phyloP scores from a whole-genome alignment of 2,888 invertebrate species.

The Lampropteryx suffumata region DNA sequence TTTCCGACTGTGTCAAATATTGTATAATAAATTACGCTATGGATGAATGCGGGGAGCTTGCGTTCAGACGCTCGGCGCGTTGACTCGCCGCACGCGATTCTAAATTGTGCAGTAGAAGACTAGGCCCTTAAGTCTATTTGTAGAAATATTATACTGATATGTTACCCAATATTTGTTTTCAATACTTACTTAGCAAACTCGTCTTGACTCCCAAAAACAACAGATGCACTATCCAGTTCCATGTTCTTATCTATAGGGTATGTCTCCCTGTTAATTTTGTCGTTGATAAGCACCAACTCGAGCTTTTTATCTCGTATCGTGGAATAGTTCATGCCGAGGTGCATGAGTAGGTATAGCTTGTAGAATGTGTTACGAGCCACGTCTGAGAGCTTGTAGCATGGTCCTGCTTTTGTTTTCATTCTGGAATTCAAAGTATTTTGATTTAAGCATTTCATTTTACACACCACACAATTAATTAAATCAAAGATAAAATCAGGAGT shows the following conservation, averaged over 20 bases:
- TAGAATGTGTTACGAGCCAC: slow-evolving; percentile 52
- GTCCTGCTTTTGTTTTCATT: slow-evolving; percentile 53
- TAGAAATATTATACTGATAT: too few species aligned
- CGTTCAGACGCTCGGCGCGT: too few species aligned
- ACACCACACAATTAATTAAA: too few species aligned
- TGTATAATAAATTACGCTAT: too few species aligned
- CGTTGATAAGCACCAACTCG: slow-evolving; percentile 61
- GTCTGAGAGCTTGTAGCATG: slow-evolving; percentile 64
- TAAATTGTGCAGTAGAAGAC: too few species aligned
- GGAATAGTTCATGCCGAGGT: slow-evolving; percentile 65
- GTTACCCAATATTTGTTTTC: too few species aligned
- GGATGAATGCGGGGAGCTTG: too few species aligned
- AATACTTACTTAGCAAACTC: slow-evolving; percentile 65
- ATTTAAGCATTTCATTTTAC: too few species aligned
- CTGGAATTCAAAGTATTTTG: slow-evolving; percentile 47
- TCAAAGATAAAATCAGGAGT: too few species aligned
- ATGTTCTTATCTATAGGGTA: slow-evolving; percentile 62
- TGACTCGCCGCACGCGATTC: too few species aligned
- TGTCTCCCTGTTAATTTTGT: slow-evolving; percentile 58
- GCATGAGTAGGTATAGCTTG: slow-evolving; percentile 68
- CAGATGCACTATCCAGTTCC: slow-evolving; percentile 59
- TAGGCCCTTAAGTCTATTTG: too few species aligned
- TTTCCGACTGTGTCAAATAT: too few species aligned
- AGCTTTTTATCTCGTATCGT: slow-evolving; percentile 65
- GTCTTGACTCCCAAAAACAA: slow-evolving; percentile 59